phyloP scores from a whole-genome alignment of 2,797 vertebrate species.

The Pogoniulus pusillus region DNA sequence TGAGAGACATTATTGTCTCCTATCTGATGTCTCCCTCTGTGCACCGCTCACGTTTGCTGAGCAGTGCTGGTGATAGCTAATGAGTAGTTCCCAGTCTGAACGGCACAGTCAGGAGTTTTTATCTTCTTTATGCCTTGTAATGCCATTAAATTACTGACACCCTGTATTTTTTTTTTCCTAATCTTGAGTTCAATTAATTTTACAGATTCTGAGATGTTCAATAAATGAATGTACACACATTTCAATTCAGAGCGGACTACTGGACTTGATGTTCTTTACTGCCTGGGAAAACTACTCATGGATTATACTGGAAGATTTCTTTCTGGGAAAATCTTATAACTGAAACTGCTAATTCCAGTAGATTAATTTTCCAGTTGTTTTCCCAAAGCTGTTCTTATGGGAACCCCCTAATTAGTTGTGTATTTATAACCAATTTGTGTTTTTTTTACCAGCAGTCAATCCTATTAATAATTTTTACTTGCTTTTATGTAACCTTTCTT shows the following conservation, averaged over 20 bases:
- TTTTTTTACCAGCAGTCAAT: background rate
- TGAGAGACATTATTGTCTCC: background rate
- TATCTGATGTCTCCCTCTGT: background rate
- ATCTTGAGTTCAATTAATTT: background rate
- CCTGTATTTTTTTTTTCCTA: background rate
- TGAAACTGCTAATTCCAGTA: conserved; percentile 36
- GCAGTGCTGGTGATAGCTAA: background rate
- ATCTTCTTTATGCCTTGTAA: background rate
- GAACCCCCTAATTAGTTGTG: conserved; percentile 1
- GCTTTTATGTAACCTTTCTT: conserved; percentile 1
- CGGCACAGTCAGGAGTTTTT: background rate
- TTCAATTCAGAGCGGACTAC: conserved; percentile 4
- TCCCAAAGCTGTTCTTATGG: conserved; percentile 2
- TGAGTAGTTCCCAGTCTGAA: background rate
- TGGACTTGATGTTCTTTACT: background rate
- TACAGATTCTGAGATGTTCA: background rate
- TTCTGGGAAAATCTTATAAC: conserved; percentile 40
- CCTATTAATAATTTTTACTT: conserved; percentile 15
- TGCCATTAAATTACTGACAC: background rate
- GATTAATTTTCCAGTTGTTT: conserved; percentile 42
- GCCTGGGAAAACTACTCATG: background rate
- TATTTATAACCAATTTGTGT: conserved; percentile 9
- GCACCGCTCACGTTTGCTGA: background rate
- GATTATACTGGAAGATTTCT: background rate
- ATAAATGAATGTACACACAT: background rate